Evolutionary conservation across 1,140 invertebrate species (phyloP).

Genomic region (Aplysia californica): DNA sequence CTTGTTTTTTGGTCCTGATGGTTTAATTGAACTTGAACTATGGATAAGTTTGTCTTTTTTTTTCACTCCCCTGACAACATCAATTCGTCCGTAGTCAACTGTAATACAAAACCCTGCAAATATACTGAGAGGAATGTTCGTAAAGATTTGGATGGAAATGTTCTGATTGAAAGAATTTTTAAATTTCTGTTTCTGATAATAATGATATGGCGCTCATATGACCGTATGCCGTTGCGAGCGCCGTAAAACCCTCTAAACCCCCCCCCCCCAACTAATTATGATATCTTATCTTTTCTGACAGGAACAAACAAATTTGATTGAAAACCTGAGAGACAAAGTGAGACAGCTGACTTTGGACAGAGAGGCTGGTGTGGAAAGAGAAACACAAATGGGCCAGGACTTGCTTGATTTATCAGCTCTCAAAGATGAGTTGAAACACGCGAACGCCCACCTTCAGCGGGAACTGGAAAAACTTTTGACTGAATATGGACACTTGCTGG

Average conservation of each 20-base stretch:
- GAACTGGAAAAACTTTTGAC: constrained; percentile 8
- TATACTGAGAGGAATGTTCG: too few relatives aligned
- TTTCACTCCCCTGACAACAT: too few relatives aligned
- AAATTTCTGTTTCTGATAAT: constrained; percentile 33
- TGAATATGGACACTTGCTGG: constrained; percentile 32
- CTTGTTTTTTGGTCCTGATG: too few relatives aligned
- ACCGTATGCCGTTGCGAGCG: constrained; percentile 36
- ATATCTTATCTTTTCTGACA: constrained; percentile 17
- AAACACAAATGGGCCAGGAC: background rate
- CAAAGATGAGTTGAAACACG: background rate
- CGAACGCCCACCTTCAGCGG: constrained; percentile 1
- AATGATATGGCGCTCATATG: constrained; percentile 45
- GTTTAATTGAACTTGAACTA: too few relatives aligned
- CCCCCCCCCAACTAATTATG: too few relatives aligned
- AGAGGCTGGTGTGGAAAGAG: constrained; percentile 5
- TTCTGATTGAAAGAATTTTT: constrained; percentile 21
- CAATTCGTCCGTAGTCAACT: too few relatives aligned
- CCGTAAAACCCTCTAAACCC: constrained; percentile 43
- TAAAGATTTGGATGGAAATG: too few relatives aligned
- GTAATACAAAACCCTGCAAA: too few relatives aligned
- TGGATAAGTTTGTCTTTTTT: too few relatives aligned
- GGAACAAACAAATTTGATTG: constrained; percentile 28
- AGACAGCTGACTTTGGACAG: constrained; percentile 32
- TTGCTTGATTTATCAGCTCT: background rate
- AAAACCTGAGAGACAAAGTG: constrained; percentile 31